Evolutionary conservation across 2,888 invertebrate genomes (phyloP), one percentile per base, ranked within the genome.

Genomic region (Blastobasis lacticolella): DNA sequence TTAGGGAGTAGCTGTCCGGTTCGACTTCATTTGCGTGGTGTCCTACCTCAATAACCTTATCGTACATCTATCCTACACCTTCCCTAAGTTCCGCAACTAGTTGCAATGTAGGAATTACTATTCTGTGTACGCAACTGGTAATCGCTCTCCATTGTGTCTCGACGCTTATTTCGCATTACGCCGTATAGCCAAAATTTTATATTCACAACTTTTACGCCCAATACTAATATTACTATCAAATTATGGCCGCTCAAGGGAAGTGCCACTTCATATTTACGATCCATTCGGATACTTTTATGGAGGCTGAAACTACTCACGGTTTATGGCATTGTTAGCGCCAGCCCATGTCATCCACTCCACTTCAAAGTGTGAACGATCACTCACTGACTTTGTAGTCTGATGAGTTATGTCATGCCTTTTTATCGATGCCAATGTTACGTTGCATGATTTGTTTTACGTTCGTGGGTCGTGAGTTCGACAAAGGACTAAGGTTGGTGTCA

Each of bases 211-310:
- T 45, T 51, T 51, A 49, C 37, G 42, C 23, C 41, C 49, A 38
- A 46, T 46, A 46, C 51, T 54, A 56, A 49, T 53, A 53, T 56
- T 41, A 56, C 52, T 54, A 57, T 54, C 51, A 57, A 54, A 54
- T 54, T 57, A 69, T 67, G 67, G 63, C 63, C 66, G 60, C 53
- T 59, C 56, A 54, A 50, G 41, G 55, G 60, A 60, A 66, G 60
- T 62, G 63, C 64, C 64, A 64, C 66, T 73, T 66, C 60, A 64
- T 70, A 67, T 75, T 77, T 75, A 78, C 67, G 72, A 73, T 52
- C 69, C 37, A 52, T 75, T 70, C 53, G 51, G 62, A 69, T 69
- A 69, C 68, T 68, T 71, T 71, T 69, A 72, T 68, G 68, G 61
- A 60, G 57, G 54, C 53, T 53, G 48, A 50, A 51, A 57, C 54